Base-by-base conservation (phyloP, 2,113 vertebrate species). In the Oxyura jamaicensis region DNA sequence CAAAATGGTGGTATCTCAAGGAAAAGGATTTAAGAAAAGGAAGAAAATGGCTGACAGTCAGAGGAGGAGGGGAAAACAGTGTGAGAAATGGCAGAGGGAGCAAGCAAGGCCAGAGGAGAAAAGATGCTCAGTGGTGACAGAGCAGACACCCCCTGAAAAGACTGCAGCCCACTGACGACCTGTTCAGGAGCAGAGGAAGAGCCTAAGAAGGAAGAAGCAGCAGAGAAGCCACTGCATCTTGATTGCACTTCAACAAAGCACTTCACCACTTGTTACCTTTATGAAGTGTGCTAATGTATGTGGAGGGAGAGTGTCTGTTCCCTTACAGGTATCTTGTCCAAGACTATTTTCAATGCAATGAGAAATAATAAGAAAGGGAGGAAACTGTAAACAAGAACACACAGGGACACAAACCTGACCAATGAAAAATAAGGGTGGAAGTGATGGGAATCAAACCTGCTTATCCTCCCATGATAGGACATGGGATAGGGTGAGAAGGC, bases 231-330 rank as follows among this genome's bases (percentile, higher is more conserved):
- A 28, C 21, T 36, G 10, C 12, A n/a, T 68, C 39, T 14, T 39
- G 21, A 60, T 28, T 53, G 15, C 22, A 68, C 46, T 48, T 48
- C 46, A 48, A 21, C 20, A 48, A 48, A 10, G 46, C 5, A 2
- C 8, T 7, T 3, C 4, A 5, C 26, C 0, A 2, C 22, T 53
- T 3, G 1, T 29, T 67, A 18, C 4, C 22, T 89, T 28, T 15
- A 6, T 21, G 33, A 75, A 5, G 8, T 5, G 1, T 33, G 8
- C 42, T 35, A 74, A 31, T 6, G 8, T 41, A 17, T 16, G 16
- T 50, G 23, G 31, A 74, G 25, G 52, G 25, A 22, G 6, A 67
- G 8, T 5, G 4, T 39, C 25, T 53, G 10, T 8, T 44, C 10
- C 58, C 72, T 68, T 62, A 68, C 28, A 3, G 3, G 13, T 67